Evolutionary conservation across 2,797 vertebrate genomes (phyloP), one percentile per base, ranked within the genome.

Genomic region (Erpetoichthys calabaricus): DNA sequence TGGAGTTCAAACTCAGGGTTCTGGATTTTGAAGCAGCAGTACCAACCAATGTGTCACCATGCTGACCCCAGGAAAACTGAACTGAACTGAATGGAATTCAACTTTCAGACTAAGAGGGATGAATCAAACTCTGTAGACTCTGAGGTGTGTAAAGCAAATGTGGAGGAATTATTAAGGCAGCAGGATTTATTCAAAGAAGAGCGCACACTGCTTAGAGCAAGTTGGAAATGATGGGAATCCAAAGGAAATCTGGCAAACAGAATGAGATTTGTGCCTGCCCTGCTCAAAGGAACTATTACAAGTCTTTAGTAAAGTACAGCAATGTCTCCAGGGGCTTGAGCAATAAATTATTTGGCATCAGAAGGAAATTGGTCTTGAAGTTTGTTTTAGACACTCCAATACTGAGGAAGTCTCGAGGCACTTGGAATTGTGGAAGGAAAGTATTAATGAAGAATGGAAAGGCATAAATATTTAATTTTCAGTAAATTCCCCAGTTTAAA

Each of bases 261-360:
- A 55, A 55, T 57, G 57, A 57, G 56, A 45, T 44, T 50, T 57
- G 55, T 51, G 45, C 45, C 45, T 60, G 55, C 60, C 62, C 57
- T 53, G 58, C 57, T 57, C 57, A 50, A 54, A 44, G 58, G 1
- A n/a, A 45, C 62, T 60, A 63, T 60, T 63, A 7, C n/a, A 53
- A 60, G 9, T 43, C 7, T 45, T 53, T n/a, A 45, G 58, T 53
- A 59, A 59, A 63, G 50, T 51, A 57, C 10, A 25, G 51, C 55
- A 45, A 25, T 25, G 4, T 4, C 58, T 55, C 55, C 8, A 50
- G 55, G 55, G 58, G 5, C 6, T 54, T 6, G 8, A 4, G 47
- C 60, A 58, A 63, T 60, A 57, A 60, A 63, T 57, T 56, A 47
- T 4, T 4, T 41, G 47, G 57, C n/a, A 44, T 59, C 45, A 57